Conservation (phyloP, 2,888 invertebrate genomes). For the Athetis lepigone region DNA sequence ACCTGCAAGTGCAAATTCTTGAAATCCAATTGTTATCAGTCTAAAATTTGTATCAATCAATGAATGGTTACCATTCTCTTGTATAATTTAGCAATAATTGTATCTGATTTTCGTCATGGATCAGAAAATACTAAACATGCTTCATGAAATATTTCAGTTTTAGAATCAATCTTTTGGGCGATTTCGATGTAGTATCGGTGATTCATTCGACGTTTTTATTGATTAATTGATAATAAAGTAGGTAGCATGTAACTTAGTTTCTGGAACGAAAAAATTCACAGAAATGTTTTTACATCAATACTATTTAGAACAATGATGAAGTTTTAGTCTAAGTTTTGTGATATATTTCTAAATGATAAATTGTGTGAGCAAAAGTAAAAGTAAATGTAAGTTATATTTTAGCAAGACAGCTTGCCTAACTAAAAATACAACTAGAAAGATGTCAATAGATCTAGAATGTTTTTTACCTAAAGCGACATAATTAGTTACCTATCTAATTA, state of each 20-base stretch:
- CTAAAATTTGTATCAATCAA: background rate
- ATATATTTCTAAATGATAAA: background rate
- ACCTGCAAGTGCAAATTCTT: background rate
- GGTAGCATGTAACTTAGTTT: no score
- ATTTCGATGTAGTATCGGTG: no score
- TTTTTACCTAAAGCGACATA: no score
- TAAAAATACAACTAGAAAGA: background rate
- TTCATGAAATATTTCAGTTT: background rate
- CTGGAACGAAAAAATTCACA: no score
- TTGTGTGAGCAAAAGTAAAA: background rate
- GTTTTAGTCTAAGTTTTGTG: no score
- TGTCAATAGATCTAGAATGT: no score
- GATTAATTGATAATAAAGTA: background rate
- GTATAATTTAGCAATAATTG: background rate
- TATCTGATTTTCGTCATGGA: background rate
- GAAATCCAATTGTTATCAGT: background rate
- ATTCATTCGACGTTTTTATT: no score
- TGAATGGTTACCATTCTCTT: background rate
- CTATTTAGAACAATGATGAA: no score
- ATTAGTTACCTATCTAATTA: background rate
- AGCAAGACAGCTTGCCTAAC: background rate
- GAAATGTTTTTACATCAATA: no score
- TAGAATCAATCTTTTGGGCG: no score
- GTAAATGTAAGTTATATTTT: conserved; percentile 18
- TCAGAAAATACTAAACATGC: background rate